Conservation (phyloP, 2,888 invertebrate genomes). For the Phorcus lineatus region DNA sequence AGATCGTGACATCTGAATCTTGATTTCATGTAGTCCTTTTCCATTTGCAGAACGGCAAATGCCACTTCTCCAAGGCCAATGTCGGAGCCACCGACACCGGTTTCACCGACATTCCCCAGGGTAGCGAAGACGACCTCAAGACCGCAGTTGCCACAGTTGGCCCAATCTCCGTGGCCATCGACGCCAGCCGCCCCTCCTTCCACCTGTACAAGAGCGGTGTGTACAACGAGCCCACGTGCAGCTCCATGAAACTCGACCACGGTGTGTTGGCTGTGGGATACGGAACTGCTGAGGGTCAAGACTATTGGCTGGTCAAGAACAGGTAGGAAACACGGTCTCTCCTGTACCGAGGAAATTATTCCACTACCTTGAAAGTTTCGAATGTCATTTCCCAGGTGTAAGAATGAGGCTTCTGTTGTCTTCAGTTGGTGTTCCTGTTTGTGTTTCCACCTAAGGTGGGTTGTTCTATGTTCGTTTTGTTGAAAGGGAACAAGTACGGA, state of each 20-base stretch:
- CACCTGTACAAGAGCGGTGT: slow-evolving; percentile 74
- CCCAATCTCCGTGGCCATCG: slow-evolving; percentile 91
- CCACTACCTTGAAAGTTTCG: too few species aligned
- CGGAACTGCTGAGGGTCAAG: slow-evolving; percentile 79
- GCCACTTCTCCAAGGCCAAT: slow-evolving; percentile 78
- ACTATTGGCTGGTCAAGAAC: slow-evolving; percentile 92
- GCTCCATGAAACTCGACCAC: slow-evolving; percentile 87
- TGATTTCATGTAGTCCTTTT: too few species aligned
- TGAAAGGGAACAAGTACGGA: too few species aligned
- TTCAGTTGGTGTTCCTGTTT: too few species aligned
- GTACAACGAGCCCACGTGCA: slow-evolving; percentile 87
- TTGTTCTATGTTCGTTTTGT: too few species aligned
- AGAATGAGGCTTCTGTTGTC: too few species aligned
- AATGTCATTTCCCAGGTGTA: too few species aligned
- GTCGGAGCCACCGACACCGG: slow-evolving; percentile 89
- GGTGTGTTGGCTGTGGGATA: slow-evolving; percentile 89
- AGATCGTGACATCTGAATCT: too few species aligned
- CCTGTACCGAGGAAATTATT: too few species aligned
- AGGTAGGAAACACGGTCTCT: slow-evolving; percentile 81
- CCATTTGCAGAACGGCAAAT: slow-evolving; percentile 50
- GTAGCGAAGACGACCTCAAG: slow-evolving; percentile 85
- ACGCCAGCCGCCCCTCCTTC: slow-evolving; percentile 83
- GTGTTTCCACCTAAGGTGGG: too few species aligned
- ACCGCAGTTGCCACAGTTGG: slow-evolving; percentile 89
- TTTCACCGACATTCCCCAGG: slow-evolving; percentile 84